A percentile compares a stretch with the other conserved stretches of the same genome.
These are phyloP conservation scores for Punctoribates punctum DNA, from an alignment of 2,888 invertebrate species.

Conservation along the genomic window DNA sequence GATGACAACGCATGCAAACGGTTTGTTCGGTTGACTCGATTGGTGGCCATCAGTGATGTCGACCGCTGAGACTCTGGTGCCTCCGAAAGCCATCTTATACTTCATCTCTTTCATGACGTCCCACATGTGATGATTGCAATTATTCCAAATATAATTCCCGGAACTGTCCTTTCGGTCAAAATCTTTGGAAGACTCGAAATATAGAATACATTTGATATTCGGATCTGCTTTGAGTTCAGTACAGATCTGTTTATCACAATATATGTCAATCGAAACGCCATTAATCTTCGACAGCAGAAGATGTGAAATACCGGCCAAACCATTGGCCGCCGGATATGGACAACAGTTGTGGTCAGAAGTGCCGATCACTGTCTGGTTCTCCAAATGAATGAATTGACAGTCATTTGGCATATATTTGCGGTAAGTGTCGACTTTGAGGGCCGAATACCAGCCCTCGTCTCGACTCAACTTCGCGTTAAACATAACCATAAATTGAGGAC, in stretches of 20 bases:
- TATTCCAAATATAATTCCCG: conserved; percentile 10
- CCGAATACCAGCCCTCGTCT: neutral
- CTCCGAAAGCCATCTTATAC: conserved; percentile 19
- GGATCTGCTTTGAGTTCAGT: neutral
- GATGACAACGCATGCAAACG: conserved; percentile 11
- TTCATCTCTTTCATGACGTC: conserved; percentile 18
- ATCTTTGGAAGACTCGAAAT: conserved; percentile 8
- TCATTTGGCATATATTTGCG: conserved; percentile 21
- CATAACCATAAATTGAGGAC: conserved; percentile 19
- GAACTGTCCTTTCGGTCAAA: conserved; percentile 28
- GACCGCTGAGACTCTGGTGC: neutral
- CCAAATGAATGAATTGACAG: conserved; percentile 24
- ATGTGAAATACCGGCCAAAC: conserved; percentile 32
- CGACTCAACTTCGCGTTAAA: conserved; percentile 28
- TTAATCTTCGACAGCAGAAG: conserved; percentile 2
- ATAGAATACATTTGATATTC: conserved; percentile 25
- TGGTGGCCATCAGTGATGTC: neutral
- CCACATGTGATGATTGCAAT: conserved; percentile 30
- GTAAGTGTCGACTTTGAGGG: neutral
- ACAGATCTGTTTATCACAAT: neutral
- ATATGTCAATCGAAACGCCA: conserved; percentile 4
- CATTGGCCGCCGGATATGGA: conserved; percentile 16
- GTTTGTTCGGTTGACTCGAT: neutral
- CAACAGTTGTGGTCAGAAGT: neutral
- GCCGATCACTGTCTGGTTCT: conserved; percentile 16